These are phyloP conservation scores for Lepetodrilus schrolli DNA, from an alignment of 2,888 invertebrate genomes.

Conservation along the genomic window DNA sequence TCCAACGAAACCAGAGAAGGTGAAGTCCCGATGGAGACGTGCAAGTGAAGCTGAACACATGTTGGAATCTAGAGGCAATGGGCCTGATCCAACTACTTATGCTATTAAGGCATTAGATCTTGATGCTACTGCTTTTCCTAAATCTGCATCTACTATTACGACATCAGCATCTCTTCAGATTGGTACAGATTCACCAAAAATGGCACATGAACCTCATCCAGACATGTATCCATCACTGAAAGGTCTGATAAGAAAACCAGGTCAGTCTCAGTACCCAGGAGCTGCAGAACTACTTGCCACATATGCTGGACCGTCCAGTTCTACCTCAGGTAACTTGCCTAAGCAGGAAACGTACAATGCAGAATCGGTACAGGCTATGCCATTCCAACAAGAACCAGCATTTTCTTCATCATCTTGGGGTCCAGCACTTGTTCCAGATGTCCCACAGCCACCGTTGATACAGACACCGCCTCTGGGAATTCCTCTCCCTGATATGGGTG, in stretches of 20 bases:
- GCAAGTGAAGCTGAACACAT: constrained; percentile 63
- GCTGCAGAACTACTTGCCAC: constrained; percentile 10
- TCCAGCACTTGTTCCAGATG: constrained; percentile 34
- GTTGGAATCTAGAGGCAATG: constrained; percentile 23
- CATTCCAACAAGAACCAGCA: constrained; percentile 8
- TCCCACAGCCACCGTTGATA: constrained; percentile 33
- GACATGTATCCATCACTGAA: constrained; percentile 21
- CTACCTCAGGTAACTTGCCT: neutral
- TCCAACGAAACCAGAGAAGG: constrained; percentile 53
- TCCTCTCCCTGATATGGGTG: neutral
- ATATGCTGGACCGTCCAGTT: constrained; percentile 8
- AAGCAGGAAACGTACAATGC: neutral
- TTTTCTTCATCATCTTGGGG: no score
- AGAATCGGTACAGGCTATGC: neutral
- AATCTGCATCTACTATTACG: neutral
- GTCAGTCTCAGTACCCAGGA: constrained; percentile 11
- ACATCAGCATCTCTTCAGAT: neutral
- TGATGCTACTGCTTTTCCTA: neutral
- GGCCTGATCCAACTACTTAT: neutral
- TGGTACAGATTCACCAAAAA: neutral
- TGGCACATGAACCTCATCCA: constrained; percentile 10
- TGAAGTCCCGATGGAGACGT: constrained; percentile 67
- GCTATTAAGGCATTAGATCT: neutral
- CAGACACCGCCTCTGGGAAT: constrained; percentile 28
- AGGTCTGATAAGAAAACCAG: neutral